Conservation (phyloP, 2,888 invertebrate species). For the Oconnorella tubifera region DNA sequence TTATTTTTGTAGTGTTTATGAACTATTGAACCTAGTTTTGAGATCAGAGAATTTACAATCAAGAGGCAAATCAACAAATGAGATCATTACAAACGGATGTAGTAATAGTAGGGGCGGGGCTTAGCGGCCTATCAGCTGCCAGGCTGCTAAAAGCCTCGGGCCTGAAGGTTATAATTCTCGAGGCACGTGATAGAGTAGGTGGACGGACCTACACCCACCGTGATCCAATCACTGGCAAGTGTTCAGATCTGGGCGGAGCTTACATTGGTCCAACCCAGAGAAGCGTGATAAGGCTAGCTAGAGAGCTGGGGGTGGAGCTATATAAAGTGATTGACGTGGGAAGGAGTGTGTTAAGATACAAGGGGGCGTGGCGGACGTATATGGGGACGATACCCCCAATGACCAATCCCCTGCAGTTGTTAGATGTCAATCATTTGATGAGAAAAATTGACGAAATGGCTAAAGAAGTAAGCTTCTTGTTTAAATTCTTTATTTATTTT, state of each 20-base stretch:
- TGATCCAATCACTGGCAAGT: neutral
- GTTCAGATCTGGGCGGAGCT: constrained; percentile 43
- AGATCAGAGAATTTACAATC: no score
- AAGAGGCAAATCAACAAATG: no score
- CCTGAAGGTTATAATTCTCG: constrained; percentile 45
- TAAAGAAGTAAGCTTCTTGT: neutral
- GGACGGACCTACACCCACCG: constrained; percentile 54
- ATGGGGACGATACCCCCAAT: constrained; percentile 16
- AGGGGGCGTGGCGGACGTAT: constrained; percentile 13
- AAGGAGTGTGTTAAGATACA: constrained; percentile 29
- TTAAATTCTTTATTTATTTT: no score
- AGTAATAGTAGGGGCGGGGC: constrained; percentile 11
- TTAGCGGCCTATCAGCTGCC: constrained; percentile 46
- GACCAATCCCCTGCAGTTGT: constrained; percentile 13
- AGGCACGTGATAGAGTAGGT: constrained; percentile 56
- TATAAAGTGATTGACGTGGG: constrained; percentile 34
- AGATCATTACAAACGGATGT: no score
- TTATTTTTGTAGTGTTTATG: no score
- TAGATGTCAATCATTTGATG: constrained; percentile 20
- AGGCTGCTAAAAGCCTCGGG: constrained; percentile 42
- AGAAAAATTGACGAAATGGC: neutral
- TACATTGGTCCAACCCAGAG: constrained; percentile 45
- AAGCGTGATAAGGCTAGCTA: constrained; percentile 38
- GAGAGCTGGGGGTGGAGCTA: constrained; percentile 38
- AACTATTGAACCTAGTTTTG: no score